These are phyloP conservation scores for Papilio gigon DNA, from an alignment of 2,888 invertebrate species.

Conservation along the genomic window DNA sequence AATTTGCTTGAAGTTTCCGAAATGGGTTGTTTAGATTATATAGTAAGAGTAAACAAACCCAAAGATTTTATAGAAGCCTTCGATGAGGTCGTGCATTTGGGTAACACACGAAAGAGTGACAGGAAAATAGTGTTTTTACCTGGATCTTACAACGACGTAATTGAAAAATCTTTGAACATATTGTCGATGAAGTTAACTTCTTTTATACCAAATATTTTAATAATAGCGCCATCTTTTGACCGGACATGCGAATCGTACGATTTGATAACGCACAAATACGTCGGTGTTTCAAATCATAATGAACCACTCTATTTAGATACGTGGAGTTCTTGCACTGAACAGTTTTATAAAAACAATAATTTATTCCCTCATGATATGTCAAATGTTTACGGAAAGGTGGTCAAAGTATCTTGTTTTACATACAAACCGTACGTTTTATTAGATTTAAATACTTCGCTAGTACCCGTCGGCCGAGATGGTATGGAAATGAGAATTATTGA, in stretches of 20 bases:
- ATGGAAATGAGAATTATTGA: constrained; percentile 74
- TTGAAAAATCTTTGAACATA: constrained; percentile 50
- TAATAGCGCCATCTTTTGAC: constrained; percentile 54
- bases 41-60: constrained; percentile 66
- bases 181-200: constrained; percentile 60
- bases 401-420: constrained; percentile 81
- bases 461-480: constrained; percentile 78
- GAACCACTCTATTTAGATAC: constrained; percentile 63
- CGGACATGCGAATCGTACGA: constrained; percentile 55
- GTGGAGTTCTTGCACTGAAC: constrained; percentile 67
- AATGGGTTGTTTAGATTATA: constrained; percentile 76
- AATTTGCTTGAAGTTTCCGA: constrained; percentile 65
- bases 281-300: constrained; percentile 57
- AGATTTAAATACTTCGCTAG: constrained; percentile 61
- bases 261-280: constrained; percentile 71
- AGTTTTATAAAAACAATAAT: constrained; percentile 60
- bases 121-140: constrained; percentile 74
- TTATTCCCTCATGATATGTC: constrained; percentile 77
- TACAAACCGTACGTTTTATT: constrained; percentile 84
- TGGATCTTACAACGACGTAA: constrained; percentile 44
- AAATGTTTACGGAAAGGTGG: constrained; percentile 71
- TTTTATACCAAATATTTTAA: constrained; percentile 66
- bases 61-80: constrained; percentile 64
- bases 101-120: constrained; percentile 70
- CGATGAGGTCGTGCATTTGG: constrained; percentile 65